Evolutionary conservation across 2,888 invertebrate genomes (phyloP).

Genomic region (Amphiduros pacificus): DNA sequence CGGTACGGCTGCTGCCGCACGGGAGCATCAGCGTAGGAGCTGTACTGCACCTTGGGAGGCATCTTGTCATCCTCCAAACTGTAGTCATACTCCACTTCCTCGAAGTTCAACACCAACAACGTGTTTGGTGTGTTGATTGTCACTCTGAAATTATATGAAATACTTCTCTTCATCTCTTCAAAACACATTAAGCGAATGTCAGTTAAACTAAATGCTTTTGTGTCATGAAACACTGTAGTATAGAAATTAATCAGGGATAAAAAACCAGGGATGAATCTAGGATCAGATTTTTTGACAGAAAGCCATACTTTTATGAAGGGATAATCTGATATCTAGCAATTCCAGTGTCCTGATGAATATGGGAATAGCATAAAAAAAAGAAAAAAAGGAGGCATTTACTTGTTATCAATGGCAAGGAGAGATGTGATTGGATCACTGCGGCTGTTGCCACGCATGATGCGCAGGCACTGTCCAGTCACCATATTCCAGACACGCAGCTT

Average conservation of each 20-base stretch:
- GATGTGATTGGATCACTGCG: slow-evolving; percentile 56
- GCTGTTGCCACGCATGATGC: slow-evolving; percentile 60
- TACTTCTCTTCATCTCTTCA: no score
- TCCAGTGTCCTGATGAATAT: no score
- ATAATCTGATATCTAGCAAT: no score
- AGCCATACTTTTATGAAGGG: no score
- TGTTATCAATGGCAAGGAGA: slow-evolving; percentile 51
- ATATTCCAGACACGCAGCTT: slow-evolving; percentile 59
- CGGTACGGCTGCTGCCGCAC: slow-evolving; percentile 51
- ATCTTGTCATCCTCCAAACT: slow-evolving; percentile 51
- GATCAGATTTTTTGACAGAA: no score
- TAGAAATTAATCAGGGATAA: no score
- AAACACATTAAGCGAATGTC: no score
- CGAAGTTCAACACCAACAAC: slow-evolving; percentile 56
- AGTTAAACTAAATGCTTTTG: no score
- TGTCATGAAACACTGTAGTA: background rate
- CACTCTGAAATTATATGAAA: slow-evolving; percentile 43
- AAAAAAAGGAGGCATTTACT: no score
- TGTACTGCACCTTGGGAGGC: slow-evolving; percentile 53
- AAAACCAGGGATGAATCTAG: no score
- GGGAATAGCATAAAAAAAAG: no score
- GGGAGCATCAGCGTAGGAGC: slow-evolving; percentile 52
- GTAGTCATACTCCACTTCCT: slow-evolving; percentile 56
- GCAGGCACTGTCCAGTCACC: slow-evolving; percentile 54
- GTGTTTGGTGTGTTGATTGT: slow-evolving; percentile 53